Evolutionary conservation across 2,888 invertebrate species (phyloP).

Genomic region (Hirtodrosophila duncani): DNA sequence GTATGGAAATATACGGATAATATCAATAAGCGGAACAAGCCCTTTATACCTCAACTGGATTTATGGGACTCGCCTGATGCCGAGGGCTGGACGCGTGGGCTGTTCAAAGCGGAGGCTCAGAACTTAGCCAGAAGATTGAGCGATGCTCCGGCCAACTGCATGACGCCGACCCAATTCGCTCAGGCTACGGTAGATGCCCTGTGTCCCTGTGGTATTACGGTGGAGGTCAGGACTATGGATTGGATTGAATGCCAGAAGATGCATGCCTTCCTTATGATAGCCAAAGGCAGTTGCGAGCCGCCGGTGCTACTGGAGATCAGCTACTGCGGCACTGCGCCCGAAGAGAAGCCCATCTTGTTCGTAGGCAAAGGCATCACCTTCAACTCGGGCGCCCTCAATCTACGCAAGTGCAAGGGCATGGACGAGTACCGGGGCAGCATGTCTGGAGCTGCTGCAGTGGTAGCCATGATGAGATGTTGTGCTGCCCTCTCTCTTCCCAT

Average conservation of each 20-base stretch:
- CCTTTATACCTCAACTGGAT: conserved; percentile 78
- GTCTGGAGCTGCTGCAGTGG: conserved; percentile 82
- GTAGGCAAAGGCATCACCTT: conserved; percentile 82
- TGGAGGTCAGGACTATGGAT: conserved; percentile 79
- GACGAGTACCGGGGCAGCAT: conserved; percentile 80
- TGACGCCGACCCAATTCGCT: conserved; percentile 87
- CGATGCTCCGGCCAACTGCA: conserved; percentile 86
- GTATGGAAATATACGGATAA: conserved; percentile 82
- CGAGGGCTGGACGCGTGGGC: conserved; percentile 82
- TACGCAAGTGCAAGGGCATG: conserved; percentile 61
- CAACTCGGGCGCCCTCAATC: conserved; percentile 78
- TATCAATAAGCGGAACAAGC: conserved; percentile 78
- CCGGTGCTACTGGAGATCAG: conserved; percentile 81
- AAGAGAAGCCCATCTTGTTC: conserved; percentile 80
- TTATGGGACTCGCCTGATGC: conserved; percentile 79
- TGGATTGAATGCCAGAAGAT: conserved; percentile 81
- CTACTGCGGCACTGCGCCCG: conserved; percentile 79
- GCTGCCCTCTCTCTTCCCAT: conserved; percentile 80
- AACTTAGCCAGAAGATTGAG: conserved; percentile 84
- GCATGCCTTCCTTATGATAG: conserved; percentile 79
- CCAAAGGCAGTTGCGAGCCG: conserved; percentile 79
- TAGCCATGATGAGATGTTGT: conserved; percentile 80
- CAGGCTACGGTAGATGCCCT: conserved; percentile 82
- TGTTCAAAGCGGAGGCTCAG: conserved; percentile 85
- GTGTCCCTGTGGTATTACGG: conserved; percentile 80